Evolutionary conservation across 2,113 vertebrate genomes (phyloP), one percentile per base, ranked within the genome.

Genomic region (Mesocricetus auratus): DNA sequence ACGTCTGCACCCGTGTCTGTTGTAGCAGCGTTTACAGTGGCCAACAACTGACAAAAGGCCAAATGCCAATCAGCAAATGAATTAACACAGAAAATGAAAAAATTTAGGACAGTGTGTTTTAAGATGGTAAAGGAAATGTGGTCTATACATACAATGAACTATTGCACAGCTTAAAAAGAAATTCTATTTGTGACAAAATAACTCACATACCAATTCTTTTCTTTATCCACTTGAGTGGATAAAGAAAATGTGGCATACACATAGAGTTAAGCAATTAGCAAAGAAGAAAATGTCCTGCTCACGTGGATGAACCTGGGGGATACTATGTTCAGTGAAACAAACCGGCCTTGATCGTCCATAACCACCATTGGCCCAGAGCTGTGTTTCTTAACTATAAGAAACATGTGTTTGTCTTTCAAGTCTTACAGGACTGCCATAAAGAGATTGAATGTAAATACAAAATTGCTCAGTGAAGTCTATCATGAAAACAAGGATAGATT

Each of bases 141-240:
- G 0, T 11, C 1, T 36, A 22, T 10, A 3, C 3, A 26, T 12
- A 50, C 6, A 31, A 36, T 3, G 31, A 12, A n/a, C 24, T 62
- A 47, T 36, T 31, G 42, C 10, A 33, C 47, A 33, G n/a, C 64
- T 56, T 60, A 31, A 69, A 31, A 26, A 24, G n/a, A 73, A 83
- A 83, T 26, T 56, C 13, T 73, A 26, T 73, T 75, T 31, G 2
- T 73, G 39, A 83, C 50, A 47, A 75, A 3, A 26, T 19, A 33
- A 69, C n/a, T 26, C 73, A 42, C 19, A 56, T 26, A 17, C 50
- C 69, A 47, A 93, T 0, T 15, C 24, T 60, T n/a, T n/a, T n/a
- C n/a, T n/a, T n/a, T n/a, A n/a, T n/a, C n/a, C n/a, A n/a, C 39
- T 15, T 15, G 11, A n/a, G 39, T 50, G 33, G 45, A 53, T 33